A percentile compares a stretch with the other conserved stretches of the same genome.
These are phyloP conservation scores for Furcifer pardalis DNA, from an alignment of 2,797 vertebrate species.

Conservation along the genomic window DNA sequence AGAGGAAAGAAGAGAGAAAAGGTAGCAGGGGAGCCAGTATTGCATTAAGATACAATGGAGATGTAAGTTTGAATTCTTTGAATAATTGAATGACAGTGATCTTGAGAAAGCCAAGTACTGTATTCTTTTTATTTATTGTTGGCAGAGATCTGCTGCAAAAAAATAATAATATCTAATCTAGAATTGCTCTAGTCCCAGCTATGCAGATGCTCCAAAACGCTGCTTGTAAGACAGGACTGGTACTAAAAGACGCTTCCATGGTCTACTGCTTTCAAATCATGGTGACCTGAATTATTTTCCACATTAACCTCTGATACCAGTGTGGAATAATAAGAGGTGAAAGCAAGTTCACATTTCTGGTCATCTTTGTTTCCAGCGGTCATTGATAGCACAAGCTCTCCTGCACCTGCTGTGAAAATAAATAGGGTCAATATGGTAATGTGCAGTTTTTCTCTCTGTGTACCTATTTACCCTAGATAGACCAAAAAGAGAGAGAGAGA, in stretches of 20 bases:
- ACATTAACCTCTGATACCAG: conserved; percentile 54
- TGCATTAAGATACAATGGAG: neutral
- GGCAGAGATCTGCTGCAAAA: neutral
- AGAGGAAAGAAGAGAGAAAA: neutral
- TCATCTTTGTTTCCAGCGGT: conserved; percentile 49
- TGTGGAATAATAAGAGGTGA: conserved; percentile 50
- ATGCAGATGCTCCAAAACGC: conserved; percentile 38
- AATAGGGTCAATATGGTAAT: conserved; percentile 31
- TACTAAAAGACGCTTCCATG: conserved; percentile 23
- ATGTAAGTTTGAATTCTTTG: neutral
- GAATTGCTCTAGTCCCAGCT: conserved; percentile 33
- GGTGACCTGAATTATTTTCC: conserved; percentile 58
- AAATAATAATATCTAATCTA: neutral
- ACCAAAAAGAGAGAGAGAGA: conserved; percentile 20
- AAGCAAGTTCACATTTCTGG: conserved; percentile 47
- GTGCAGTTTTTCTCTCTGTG: conserved; percentile 18
- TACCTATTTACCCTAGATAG: conserved; percentile 31
- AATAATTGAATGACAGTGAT: neutral
- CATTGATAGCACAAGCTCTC: conserved; percentile 49
- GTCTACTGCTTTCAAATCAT: conserved; percentile 38
- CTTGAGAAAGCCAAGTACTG: neutral
- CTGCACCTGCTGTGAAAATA: conserved; percentile 55
- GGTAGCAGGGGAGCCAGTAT: neutral
- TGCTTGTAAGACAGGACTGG: conserved; percentile 34
- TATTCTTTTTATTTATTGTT: neutral